Conservation (phyloP, 2,113 vertebrate genomes). For the Heterotis niloticus region DNA sequence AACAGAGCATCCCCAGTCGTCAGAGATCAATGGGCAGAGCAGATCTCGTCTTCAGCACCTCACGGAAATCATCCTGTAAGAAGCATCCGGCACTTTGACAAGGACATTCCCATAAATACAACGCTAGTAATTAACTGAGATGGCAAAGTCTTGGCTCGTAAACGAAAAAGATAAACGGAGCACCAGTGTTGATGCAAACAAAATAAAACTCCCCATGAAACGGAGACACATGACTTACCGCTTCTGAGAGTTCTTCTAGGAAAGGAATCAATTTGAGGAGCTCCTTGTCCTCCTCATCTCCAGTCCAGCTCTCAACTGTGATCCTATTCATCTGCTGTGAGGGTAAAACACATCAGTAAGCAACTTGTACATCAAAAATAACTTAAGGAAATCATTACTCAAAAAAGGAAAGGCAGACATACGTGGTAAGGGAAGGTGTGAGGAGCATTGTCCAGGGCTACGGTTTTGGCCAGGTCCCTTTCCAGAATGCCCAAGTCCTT, state of each 20-base stretch:
- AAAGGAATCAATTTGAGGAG: conserved; percentile 62
- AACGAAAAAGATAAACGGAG: no score
- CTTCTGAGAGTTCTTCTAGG: conserved; percentile 61
- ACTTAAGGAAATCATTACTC: not conserved
- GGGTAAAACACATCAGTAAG: not conserved
- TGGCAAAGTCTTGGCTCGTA: no score
- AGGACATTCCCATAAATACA: no score
- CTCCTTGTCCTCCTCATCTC: conserved; percentile 59
- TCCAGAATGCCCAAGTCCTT: conserved; percentile 69
- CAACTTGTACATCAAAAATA: not conserved
- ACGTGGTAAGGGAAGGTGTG: conserved; percentile 73
- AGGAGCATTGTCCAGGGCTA: conserved; percentile 69
- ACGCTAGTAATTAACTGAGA: no score
- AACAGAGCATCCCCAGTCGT: conserved; percentile 42
- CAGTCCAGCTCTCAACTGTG: conserved; percentile 64
- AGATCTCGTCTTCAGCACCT: conserved; percentile 62
- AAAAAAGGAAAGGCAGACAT: conserved; percentile 20
- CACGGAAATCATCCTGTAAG: conserved; percentile 65
- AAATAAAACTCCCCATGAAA: no score
- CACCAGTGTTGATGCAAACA: no score
- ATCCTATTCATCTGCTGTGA: conserved; percentile 71
- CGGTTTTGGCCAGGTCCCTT: conserved; percentile 67
- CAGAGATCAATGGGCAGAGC: conserved; percentile 50
- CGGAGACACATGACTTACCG: conserved; percentile 58
- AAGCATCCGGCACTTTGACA: not conserved